Evolutionary conservation across 2,888 invertebrate species (phyloP).

Genomic region (Gymnosoma rotundatum): DNA sequence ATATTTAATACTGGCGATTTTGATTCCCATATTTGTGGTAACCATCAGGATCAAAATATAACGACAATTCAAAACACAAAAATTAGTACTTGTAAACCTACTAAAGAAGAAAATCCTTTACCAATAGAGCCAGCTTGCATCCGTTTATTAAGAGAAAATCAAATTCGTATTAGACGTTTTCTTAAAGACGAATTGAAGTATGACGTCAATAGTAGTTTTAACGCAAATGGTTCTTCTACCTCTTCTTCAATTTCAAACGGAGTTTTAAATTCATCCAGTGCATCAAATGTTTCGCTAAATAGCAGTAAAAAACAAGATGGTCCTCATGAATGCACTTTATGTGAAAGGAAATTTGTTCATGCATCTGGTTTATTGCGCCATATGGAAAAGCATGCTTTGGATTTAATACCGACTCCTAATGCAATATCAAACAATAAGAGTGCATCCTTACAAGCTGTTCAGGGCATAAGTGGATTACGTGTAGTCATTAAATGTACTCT

Average conservation of each 20-base stretch:
- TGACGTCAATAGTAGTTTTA: slow-evolving; percentile 73
- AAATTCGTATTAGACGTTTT: slow-evolving; percentile 79
- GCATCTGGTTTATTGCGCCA: slow-evolving; percentile 80
- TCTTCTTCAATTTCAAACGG: slow-evolving; percentile 6
- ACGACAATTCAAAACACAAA: slow-evolving; percentile 56
- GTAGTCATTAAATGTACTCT: slow-evolving; percentile 78
- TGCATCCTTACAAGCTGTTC: slow-evolving; percentile 53
- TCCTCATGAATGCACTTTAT: slow-evolving; percentile 80
- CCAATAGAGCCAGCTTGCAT: slow-evolving; percentile 75
- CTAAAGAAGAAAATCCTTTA: slow-evolving; percentile 70
- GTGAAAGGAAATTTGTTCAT: slow-evolving; percentile 82
- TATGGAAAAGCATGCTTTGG: slow-evolving; percentile 81
- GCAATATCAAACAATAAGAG: slow-evolving; percentile 54
- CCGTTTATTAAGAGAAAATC: slow-evolving; percentile 79
- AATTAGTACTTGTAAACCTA: slow-evolving; percentile 61
- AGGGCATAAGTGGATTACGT: slow-evolving; percentile 73
- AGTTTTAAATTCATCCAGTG: slow-evolving; percentile 30
- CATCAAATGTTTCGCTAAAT: slow-evolving; percentile 11
- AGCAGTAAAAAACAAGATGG: slow-evolving; percentile 75
- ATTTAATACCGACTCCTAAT: slow-evolving; percentile 76
- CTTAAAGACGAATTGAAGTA: slow-evolving; percentile 81
- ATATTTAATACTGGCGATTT: slow-evolving; percentile 75
- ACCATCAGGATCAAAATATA: slow-evolving; percentile 74
- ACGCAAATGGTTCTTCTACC: not conserved
- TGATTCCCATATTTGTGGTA: slow-evolving; percentile 76